phyloP scores from a whole-genome alignment of 2,797 vertebrate genomes.

The Thunnus albacares region DNA sequence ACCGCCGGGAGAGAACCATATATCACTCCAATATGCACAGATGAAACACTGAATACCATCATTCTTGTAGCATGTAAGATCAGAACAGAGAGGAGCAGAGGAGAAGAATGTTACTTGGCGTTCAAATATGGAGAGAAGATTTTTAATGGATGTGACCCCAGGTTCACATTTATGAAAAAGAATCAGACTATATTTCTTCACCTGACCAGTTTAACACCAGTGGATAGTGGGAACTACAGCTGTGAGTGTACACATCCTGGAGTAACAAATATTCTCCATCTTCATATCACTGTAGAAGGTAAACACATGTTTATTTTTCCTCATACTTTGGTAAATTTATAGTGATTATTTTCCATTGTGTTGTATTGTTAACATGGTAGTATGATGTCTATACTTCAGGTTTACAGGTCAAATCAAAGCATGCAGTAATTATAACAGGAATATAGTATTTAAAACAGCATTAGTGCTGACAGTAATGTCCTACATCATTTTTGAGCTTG shows the following conservation, averaged over 20 bases:
- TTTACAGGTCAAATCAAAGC: no score
- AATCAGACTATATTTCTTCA: slow-evolving; percentile 32
- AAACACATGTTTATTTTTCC: not conserved
- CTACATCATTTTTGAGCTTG: no score
- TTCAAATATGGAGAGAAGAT: rapidly evolving
- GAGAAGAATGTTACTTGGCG: rapidly evolving
- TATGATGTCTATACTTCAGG: not conserved
- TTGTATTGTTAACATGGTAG: not conserved
- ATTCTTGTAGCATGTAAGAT: rapidly evolving
- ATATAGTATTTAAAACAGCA: no score
- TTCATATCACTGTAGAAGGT: slow-evolving; percentile 12
- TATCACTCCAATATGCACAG: not conserved
- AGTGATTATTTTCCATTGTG: not conserved
- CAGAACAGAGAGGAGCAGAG: not conserved
- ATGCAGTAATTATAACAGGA: not conserved
- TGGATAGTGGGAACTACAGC: slow-evolving; percentile 50
- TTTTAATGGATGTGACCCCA: slow-evolving; percentile 28
- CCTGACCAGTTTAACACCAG: slow-evolving; percentile 43
- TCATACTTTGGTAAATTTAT: not conserved
- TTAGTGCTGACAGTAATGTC: no score
- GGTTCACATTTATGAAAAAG: slow-evolving; percentile 5
- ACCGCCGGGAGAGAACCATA: not conserved
- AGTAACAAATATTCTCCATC: rapidly evolving
- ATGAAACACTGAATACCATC: rapidly evolving
- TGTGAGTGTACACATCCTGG: rapidly evolving